Conservation (phyloP, 1,140 invertebrate species). For the Leptonema lineaticorne region DNA sequence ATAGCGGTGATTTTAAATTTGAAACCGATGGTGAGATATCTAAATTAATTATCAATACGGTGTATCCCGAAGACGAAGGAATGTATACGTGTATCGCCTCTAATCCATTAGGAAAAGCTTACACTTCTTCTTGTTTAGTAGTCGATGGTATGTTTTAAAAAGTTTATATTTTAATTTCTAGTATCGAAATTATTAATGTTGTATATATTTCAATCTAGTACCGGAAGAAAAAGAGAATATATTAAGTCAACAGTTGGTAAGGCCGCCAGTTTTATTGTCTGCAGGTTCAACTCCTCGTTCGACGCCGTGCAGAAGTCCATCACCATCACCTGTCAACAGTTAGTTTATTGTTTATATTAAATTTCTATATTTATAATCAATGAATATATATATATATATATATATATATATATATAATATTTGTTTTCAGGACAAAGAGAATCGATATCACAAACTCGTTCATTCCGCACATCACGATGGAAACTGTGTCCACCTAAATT, state of each 20-base stretch:
- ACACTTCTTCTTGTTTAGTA: constrained; percentile 75
- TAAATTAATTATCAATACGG: constrained; percentile 69
- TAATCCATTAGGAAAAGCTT: constrained; percentile 77
- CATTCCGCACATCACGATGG: constrained; percentile 30
- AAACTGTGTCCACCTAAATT: constrained; percentile 69
- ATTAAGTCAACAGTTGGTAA: constrained; percentile 64
- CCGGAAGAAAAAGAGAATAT: constrained; percentile 79
- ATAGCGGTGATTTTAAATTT: constrained; percentile 68
- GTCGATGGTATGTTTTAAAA: constrained; percentile 68
- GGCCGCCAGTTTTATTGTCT: constrained; percentile 66
- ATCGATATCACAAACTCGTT: constrained; percentile 23
- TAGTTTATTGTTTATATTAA: constrained; percentile 52
- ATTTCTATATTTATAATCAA: constrained; percentile 46
- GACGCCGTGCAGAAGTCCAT: constrained; percentile 68
- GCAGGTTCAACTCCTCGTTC: constrained; percentile 70
- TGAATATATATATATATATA: too few species aligned
- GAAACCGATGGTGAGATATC: constrained; percentile 69
- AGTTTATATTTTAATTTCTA: background rate
- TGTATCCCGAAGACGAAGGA: constrained; percentile 86
- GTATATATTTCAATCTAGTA: constrained; percentile 64
- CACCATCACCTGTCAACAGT: constrained; percentile 46
- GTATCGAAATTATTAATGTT: background rate
- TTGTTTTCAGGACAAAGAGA: constrained; percentile 42
- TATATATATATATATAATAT: constrained; percentile 40
- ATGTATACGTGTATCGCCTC: constrained; percentile 82